Conservation (phyloP, 2,888 invertebrate genomes). For the Metellina segmentata region DNA sequence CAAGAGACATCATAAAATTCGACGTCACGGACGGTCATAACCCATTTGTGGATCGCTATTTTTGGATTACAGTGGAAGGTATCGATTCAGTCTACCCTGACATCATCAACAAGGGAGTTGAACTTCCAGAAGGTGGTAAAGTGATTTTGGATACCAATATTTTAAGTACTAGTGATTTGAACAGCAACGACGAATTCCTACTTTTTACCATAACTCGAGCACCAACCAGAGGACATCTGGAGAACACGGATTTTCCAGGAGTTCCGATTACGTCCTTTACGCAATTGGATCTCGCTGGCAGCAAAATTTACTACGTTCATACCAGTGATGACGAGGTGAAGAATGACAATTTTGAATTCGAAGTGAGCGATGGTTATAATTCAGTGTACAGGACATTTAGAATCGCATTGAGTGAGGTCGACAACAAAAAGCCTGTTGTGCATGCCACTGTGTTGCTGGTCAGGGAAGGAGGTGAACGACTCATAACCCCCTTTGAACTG, state of each 20-base stretch:
- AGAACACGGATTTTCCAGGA: constrained; percentile 79
- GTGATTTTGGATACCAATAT: constrained; percentile 80
- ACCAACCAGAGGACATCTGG: constrained; percentile 80
- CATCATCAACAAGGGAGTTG: constrained; percentile 80
- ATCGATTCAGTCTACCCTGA: constrained; percentile 80
- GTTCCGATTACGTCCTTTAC: constrained; percentile 80
- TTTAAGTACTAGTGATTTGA: constrained; percentile 80
- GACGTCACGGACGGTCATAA: constrained; percentile 81
- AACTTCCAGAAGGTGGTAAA: constrained; percentile 80
- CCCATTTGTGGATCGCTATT: constrained; percentile 80
- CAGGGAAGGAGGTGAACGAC: constrained; percentile 80
- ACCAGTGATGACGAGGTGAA: constrained; percentile 80
- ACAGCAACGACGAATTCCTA: constrained; percentile 80
- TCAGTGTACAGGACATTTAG: constrained; percentile 80
- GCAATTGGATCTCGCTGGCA: constrained; percentile 81
- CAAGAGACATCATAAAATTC: constrained; percentile 81
- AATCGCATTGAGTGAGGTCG: constrained; percentile 80
- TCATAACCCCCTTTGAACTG: constrained; percentile 81
- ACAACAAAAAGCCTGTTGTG: constrained; percentile 81
- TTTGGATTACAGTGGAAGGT: constrained; percentile 81
- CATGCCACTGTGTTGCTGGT: constrained; percentile 80
- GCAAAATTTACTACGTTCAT: constrained; percentile 81
- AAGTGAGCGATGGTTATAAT: constrained; percentile 81
- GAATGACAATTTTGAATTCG: constrained; percentile 81
- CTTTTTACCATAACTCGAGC: constrained; percentile 80